Percentiles rank a stretch among this genome's conserved stretches.
Evolutionary conservation across 2,888 invertebrate species (phyloP).

Genomic region (Stratiomys singularior): DNA sequence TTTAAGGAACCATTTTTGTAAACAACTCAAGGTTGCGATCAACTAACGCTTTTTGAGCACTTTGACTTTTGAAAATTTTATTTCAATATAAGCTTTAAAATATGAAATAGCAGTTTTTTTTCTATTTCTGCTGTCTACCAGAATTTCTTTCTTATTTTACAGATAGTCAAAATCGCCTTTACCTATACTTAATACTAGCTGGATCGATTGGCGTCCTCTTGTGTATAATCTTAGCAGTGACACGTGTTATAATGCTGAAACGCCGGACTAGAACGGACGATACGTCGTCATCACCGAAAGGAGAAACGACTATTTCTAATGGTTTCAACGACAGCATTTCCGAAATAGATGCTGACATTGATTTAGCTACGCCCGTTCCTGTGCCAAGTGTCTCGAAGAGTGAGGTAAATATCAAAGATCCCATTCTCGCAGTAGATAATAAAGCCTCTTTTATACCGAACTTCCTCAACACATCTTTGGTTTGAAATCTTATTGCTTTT

Average conservation of each 20-base stretch:
- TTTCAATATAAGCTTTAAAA: too few relatives aligned
- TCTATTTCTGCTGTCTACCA: too few relatives aligned
- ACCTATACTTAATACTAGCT: conserved; percentile 83
- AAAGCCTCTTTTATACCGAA: background rate
- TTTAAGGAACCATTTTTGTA: too few relatives aligned
- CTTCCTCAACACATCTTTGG: conserved; percentile 9
- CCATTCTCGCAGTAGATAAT: background rate
- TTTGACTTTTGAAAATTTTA: too few relatives aligned
- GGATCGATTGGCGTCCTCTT: conserved; percentile 77
- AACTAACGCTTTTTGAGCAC: too few relatives aligned
- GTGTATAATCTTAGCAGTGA: conserved; percentile 76
- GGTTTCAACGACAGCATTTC: conserved; percentile 87
- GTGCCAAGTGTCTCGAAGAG: conserved; percentile 66
- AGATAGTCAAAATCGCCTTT: conserved; percentile 70
- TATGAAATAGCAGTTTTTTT: too few relatives aligned
- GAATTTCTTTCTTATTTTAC: conserved; percentile 50
- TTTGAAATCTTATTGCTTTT: conserved; percentile 29
- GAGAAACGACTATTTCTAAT: conserved; percentile 81
- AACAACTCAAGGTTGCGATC: too few relatives aligned
- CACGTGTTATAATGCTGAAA: conserved; percentile 75
- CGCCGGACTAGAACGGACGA: conserved; percentile 70
- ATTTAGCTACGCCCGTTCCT: conserved; percentile 71
- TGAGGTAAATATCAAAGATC: conserved; percentile 59
- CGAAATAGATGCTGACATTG: conserved; percentile 81
- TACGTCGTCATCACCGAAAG: conserved; percentile 70